phyloP scores from a whole-genome alignment of 2,888 invertebrate species.

The Dendrolimus houi region DNA sequence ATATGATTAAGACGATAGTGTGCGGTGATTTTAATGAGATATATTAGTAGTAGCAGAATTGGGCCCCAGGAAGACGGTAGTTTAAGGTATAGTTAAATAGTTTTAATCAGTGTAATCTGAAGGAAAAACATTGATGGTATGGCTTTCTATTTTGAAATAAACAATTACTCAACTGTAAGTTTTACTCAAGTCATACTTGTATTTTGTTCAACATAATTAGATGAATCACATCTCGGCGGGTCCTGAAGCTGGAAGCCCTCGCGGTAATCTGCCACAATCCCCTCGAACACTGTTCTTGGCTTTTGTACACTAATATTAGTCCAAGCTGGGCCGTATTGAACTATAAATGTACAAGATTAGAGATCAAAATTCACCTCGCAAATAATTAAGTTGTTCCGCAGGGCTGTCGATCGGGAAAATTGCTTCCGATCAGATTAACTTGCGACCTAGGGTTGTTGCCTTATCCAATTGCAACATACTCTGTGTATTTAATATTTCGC shows the following conservation, averaged over 20 bases:
- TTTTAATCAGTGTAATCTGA: too few relatives aligned
- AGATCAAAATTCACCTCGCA: constrained; percentile 7
- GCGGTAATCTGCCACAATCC: constrained; percentile 38
- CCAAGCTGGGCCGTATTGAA: not conserved
- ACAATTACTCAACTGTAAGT: too few relatives aligned
- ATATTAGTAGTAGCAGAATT: too few relatives aligned
- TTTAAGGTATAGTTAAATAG: too few relatives aligned
- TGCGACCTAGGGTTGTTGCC: constrained; percentile 20
- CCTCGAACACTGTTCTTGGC: constrained; percentile 30
- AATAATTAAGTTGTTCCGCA: constrained; percentile 12
- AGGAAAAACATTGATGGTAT: too few relatives aligned
- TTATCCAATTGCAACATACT: too few relatives aligned
- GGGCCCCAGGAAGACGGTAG: too few relatives aligned
- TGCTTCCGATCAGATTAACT: constrained; percentile 47
- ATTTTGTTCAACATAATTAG: constrained; percentile 32
- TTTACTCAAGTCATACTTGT: too few relatives aligned
- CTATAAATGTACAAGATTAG: constrained; percentile 12
- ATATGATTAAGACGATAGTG: too few relatives aligned
- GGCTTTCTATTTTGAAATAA: too few relatives aligned
- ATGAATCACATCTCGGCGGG: constrained; percentile 20
- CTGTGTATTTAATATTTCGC: too few relatives aligned
- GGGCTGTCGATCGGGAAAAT: constrained; percentile 39
- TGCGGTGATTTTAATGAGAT: too few relatives aligned
- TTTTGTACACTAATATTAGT: constrained; percentile 13
- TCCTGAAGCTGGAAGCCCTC: not conserved